These are phyloP conservation scores for Odontamblyopus rebecca DNA, from an alignment of 2,797 vertebrate genomes.

Conservation along the genomic window DNA sequence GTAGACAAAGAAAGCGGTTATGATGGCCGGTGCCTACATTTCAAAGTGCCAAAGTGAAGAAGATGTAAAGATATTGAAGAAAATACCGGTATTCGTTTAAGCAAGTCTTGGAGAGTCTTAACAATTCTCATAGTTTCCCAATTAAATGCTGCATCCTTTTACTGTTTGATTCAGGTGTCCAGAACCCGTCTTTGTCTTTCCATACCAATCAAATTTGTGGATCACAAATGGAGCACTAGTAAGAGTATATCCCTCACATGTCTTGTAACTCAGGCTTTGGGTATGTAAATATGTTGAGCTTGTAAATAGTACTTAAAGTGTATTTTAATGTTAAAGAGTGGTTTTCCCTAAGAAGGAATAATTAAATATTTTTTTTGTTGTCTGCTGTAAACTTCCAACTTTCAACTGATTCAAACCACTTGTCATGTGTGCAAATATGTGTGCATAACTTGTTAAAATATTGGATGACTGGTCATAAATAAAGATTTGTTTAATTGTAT, in stretches of 20 bases:
- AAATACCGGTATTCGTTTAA: conserved; percentile 6
- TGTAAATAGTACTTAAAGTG: conserved; percentile 69
- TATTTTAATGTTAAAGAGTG: conserved; percentile 62
- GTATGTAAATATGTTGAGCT: conserved; percentile 62
- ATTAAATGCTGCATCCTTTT: conserved; percentile 37
- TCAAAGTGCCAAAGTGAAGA: conserved; percentile 44
- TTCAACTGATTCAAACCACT: conserved; percentile 70
- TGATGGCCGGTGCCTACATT: conserved; percentile 27
- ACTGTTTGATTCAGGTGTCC: conserved; percentile 63
- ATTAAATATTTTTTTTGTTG: conserved; percentile 50
- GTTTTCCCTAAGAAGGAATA: conserved; percentile 53
- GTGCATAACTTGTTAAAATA: conserved; percentile 52
- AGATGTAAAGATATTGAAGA: conserved; percentile 31
- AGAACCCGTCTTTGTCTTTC: conserved; percentile 32
- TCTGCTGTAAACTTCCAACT: conserved; percentile 66
- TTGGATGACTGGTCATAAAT: conserved; percentile 69
- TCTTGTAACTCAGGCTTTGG: conserved; percentile 45
- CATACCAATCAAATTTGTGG: conserved; percentile 30
- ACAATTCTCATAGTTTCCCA: conserved; percentile 16
- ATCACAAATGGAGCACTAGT: conserved; percentile 36
- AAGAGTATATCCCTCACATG: conserved; percentile 50
- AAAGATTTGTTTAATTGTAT: conserved; percentile 70
- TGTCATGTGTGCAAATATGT: conserved; percentile 47
- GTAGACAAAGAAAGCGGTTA: conserved; percentile 14
- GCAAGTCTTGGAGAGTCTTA: conserved; percentile 24